Percentiles rank a stretch among this genome's conserved stretches.
Conservation (phyloP, 2,113 vertebrate species). For the Ailurus styani region DNA sequence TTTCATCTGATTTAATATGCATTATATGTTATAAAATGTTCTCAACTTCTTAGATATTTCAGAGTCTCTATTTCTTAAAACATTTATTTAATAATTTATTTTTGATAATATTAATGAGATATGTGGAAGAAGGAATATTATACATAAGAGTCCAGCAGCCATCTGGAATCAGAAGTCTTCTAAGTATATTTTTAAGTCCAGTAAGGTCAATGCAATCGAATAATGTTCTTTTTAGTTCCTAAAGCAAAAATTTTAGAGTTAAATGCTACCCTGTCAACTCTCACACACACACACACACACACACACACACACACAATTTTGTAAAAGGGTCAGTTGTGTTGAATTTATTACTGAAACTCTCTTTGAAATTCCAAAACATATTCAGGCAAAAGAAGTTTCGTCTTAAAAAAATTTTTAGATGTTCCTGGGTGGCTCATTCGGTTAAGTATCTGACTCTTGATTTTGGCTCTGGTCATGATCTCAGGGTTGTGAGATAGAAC, state of each 20-base stretch:
- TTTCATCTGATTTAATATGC: not conserved
- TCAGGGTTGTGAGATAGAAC: no score
- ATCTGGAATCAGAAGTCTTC: not conserved
- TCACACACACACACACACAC: not conserved
- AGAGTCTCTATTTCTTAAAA: not conserved
- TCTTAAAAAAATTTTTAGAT: not conserved
- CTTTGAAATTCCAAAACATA: not conserved
- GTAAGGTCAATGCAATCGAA: not conserved
- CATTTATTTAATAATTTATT: not conserved
- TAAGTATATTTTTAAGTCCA: not conserved
- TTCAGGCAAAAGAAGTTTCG: not conserved
- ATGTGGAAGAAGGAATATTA: not conserved
- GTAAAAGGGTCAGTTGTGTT: not conserved
- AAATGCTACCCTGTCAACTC: not conserved
- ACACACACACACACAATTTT: not conserved
- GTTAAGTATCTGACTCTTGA: no score
- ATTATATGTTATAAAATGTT: not conserved
- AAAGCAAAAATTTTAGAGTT: not conserved
- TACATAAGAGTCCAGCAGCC: not conserved
- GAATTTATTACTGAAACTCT: not conserved
- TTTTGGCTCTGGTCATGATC: no score
- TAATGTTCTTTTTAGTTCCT: not conserved
- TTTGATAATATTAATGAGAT: not conserved
- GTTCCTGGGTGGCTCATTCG: no score
- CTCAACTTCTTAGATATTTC: not conserved